Evolutionary conservation across 1,140 invertebrate genomes (phyloP).

Genomic region (Drosophila kepulauana): DNA sequence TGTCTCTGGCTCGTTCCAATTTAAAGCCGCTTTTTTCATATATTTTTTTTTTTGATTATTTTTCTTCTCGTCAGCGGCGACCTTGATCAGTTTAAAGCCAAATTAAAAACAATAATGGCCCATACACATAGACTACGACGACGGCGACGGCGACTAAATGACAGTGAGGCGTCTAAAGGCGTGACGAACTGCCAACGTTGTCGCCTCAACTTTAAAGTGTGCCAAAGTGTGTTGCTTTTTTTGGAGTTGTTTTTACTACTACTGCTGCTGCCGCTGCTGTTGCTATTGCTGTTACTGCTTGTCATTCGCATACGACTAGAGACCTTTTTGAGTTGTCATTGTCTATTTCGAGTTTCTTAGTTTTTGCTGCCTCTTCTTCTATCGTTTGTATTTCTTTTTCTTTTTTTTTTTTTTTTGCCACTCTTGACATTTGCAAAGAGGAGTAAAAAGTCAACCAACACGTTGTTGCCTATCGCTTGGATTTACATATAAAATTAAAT

Average conservation of each 20-base stretch:
- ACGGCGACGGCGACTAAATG: conserved; percentile 44
- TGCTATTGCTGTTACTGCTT: conserved; percentile 32
- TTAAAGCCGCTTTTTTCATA: conserved; percentile 20
- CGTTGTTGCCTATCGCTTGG: conserved; percentile 41
- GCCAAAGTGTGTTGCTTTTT: conserved; percentile 66
- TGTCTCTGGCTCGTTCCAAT: conserved; percentile 43
- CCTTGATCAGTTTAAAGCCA: conserved; percentile 57
- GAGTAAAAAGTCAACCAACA: conserved; percentile 52
- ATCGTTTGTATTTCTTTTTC: neutral
- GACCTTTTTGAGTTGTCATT: conserved; percentile 76
- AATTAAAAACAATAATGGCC: conserved; percentile 79
- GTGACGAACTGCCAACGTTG: conserved; percentile 76
- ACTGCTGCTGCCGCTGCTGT: conserved; percentile 4
- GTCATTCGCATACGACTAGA: conserved; percentile 57
- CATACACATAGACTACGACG: conserved; percentile 51
- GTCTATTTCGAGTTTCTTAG: conserved; percentile 61
- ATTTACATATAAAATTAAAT: conserved; percentile 78
- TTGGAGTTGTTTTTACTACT: conserved; percentile 1
- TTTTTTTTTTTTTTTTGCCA: conserved; percentile 48
- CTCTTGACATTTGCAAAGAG: conserved; percentile 79
- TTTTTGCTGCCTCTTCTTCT: conserved; percentile 13
- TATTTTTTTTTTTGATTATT: neutral
- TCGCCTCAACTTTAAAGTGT: conserved; percentile 68
- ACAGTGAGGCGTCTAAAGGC: conserved; percentile 74
- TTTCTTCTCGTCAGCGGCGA: conserved; percentile 12